Evolutionary conservation across 2,888 invertebrate genomes (phyloP), one percentile per base, ranked within the genome.

Genomic region (Rotaria socialis): DNA sequence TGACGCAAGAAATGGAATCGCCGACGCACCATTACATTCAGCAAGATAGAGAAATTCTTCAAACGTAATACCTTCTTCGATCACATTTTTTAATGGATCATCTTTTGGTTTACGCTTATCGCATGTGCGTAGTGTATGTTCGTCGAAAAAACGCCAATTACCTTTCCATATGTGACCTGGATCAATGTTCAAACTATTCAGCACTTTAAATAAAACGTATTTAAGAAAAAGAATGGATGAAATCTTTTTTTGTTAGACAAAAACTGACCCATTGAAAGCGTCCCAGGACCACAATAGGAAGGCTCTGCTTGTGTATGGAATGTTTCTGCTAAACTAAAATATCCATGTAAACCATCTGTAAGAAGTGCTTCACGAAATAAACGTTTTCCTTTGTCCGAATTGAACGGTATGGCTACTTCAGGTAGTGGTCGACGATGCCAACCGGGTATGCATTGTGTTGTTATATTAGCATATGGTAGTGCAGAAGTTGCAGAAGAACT

Each of bases 261-360:
- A 16, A 19, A 67, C 35, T 7, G 35, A 67, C 67, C 90, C 89
- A 89, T 89, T 88, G 91, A 90, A 24, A 92, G 88, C 4, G 91
- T 91, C 43, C 91, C 90, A 27, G 91, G 89, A n/a, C 91, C 92
- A 88, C 92, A 91, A 88, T 89, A 91, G 0, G 91, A 90, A 14
- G 91, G 91, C 67, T 91, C 91, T 86, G 91, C 91, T 87, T 91
- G 91, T 0, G 92, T 92, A 8, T 90, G 88, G 86, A 91, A 91
- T 89, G 91, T 91, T 11, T 91, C 88, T 0, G 91, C 90, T 22
- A 92, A 88, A 86, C 90, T 89, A 88, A 91, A 91, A 88, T 91
- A 91, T 84, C 90, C 89, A 27, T 89, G 89, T 88, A 91, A 90
- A 87, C 89, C 88, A 24, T 91, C 91, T 86, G 88, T 87, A 4